Base-by-base conservation (phyloP, 92 coral and sea anemone genomes). In the Muricea muricata region DNA sequence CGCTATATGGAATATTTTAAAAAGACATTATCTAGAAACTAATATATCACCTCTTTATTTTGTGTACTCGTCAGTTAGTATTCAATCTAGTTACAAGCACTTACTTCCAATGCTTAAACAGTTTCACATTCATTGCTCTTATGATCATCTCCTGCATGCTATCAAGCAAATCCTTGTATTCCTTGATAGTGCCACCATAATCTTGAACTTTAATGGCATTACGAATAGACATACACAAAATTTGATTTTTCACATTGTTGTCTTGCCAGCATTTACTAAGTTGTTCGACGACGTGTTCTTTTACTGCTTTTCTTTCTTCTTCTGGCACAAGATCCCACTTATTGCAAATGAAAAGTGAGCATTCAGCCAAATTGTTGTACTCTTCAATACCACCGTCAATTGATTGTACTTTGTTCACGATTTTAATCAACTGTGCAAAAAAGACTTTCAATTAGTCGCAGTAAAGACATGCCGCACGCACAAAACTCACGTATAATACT, bases 281-380 rank as follows among this genome's bases (percentile, higher is more conserved):
- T 21, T 33, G 32, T 18, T 35, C 21, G 52, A 28, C 11, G 24
- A 60, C 52, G 6, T 58, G 17, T 13, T 56, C 37, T 34, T 37
- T 33, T 35, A 79, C 55, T 0, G 3, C 9, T 18, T 32, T 1
- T 5, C 10, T n/a, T 33, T 79, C 46, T 3, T 8, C 6, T 41
- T 9, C n/a, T 3, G 15, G n/a, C 1, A 79, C 73, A n/a, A 33
- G 73, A 15, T 79, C 84, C 84, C 84, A 79, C n/a, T 79, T 79
- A 70, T 79, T 79, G 55, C 73, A 33, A 24, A 79, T 54, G 17
- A 79, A 79, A 45, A 79, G 67, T 6, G 84, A 66, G 34, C 84
- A 79, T 33, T 79, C 40, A 21, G 84, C 65, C 7, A 58, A 33
- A 13, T 18, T 15, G 23, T 52, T 52, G 60, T 3, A 52, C 23